These are phyloP conservation scores for Drosophila differens DNA, from an alignment of 2,888 invertebrate species.

Conservation along the genomic window DNA sequence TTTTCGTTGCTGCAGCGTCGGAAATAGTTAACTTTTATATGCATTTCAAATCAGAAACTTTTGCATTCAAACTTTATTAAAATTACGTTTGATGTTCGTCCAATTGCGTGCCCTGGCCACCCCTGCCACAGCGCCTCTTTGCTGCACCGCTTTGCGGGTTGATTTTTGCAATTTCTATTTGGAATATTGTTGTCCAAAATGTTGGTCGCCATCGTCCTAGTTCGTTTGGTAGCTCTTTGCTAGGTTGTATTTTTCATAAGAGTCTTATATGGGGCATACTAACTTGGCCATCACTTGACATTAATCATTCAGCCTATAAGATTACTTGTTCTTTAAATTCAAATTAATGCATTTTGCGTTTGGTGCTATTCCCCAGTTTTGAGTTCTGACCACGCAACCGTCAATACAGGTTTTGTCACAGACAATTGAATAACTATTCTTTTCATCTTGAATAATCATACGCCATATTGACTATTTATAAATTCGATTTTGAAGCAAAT, in stretches of 20 bases:
- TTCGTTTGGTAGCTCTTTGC: slow-evolving; percentile 36
- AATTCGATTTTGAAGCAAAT: not conserved
- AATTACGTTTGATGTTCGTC: slow-evolving; percentile 73
- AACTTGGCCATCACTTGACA: slow-evolving; percentile 1
- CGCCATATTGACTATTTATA: not conserved
- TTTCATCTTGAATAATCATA: not conserved
- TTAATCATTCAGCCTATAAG: not conserved
- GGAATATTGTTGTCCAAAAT: slow-evolving; percentile 44
- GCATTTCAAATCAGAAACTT: slow-evolving; percentile 78
- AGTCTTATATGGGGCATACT: slow-evolving; percentile 9
- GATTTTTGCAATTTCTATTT: slow-evolving; percentile 45
- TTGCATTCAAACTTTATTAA: slow-evolving; percentile 80
- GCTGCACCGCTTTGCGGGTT: not conserved
- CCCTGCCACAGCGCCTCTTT: not conserved
- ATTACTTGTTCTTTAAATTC: not conserved
- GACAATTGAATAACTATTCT: not conserved
- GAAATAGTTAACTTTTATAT: slow-evolving; percentile 80
- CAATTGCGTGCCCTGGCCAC: slow-evolving; percentile 32
- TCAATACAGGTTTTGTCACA: not conserved
- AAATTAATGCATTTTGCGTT: not conserved
- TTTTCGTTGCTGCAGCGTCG: slow-evolving; percentile 51
- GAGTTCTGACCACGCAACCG: not conserved
- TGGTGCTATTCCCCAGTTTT: not conserved
- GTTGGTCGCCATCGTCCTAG: slow-evolving; percentile 39
- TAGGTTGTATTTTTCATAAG: slow-evolving; percentile 8